These are phyloP conservation scores for Lagorchestes hirsutus DNA, from an alignment of 2,797 vertebrate genomes.

Conservation along the genomic window DNA sequence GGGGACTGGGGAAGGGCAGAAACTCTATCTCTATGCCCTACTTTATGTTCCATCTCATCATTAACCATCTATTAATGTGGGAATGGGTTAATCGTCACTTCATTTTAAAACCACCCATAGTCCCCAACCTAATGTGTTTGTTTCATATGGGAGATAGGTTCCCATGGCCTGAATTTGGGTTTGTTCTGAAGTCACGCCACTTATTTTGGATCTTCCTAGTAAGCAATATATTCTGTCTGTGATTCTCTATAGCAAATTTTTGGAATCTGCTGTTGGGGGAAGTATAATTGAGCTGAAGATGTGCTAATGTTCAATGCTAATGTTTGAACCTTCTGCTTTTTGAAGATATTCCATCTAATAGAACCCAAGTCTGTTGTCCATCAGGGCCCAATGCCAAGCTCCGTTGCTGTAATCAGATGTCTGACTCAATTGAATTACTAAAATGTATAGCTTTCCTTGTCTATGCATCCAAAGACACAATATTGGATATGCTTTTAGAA, in stretches of 20 bases:
- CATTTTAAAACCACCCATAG: neutral
- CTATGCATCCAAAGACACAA: slow-evolving; percentile 45
- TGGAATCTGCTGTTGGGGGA: neutral
- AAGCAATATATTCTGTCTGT: neutral
- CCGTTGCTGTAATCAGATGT: slow-evolving; percentile 65
- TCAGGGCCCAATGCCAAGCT: slow-evolving; percentile 32
- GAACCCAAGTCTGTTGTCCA: neutral
- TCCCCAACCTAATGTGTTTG: neutral
- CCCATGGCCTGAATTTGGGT: neutral
- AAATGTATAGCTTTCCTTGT: slow-evolving; percentile 69
- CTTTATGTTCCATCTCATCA: neutral
- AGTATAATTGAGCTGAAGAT: neutral
- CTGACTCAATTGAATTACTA: slow-evolving; percentile 69
- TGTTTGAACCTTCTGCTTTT: neutral
- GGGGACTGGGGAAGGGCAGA: neutral
- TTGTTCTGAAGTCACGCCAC: neutral
- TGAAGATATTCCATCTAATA: slow-evolving; percentile 24
- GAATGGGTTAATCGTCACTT: neutral
- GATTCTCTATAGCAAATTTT: neutral
- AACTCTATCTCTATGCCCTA: neutral
- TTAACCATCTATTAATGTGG: neutral
- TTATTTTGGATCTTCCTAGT: neutral
- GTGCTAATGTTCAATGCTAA: neutral
- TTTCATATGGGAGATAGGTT: slow-evolving; percentile 3
- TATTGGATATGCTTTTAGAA: slow-evolving; percentile 48